These are phyloP conservation scores for Palythoa caribaeorum DNA, from an alignment of 92 coral and sea anemone genomes.

Conservation along the genomic window DNA sequence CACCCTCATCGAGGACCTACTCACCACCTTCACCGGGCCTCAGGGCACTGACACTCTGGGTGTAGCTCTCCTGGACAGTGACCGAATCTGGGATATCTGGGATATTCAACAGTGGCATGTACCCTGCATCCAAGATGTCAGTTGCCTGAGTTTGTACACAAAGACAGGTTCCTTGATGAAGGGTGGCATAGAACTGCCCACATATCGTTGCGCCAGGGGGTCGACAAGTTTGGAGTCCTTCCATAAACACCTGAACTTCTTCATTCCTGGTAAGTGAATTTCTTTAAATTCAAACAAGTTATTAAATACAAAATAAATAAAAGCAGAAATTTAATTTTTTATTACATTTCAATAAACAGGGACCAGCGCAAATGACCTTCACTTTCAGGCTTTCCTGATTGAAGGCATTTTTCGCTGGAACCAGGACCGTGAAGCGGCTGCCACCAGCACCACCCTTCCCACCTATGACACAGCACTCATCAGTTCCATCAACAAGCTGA, in stretches of 20 bases:
- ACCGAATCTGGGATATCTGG: conserved; percentile 59
- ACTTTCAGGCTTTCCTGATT: conserved; percentile 45
- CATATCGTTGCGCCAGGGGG: conserved; percentile 70
- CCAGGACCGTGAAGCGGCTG: background rate
- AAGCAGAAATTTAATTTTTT: background rate
- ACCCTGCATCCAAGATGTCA: conserved; percentile 69
- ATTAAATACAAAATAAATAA: too few relatives aligned
- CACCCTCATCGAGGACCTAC: too few relatives aligned
- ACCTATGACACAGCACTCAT: background rate
- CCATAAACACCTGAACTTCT: conserved; percentile 63
- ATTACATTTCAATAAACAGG: background rate
- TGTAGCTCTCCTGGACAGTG: conserved; percentile 65
- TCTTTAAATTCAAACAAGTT: background rate
- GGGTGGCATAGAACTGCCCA: conserved; percentile 51
- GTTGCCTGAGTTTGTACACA: conserved; percentile 56
- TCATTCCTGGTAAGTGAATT: conserved; percentile 52
- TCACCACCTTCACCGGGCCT: too few relatives aligned
- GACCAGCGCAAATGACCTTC: conserved; percentile 38
- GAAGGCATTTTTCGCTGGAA: conserved; percentile 27
- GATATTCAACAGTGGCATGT: conserved; percentile 58
- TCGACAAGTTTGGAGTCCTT: conserved; percentile 71
- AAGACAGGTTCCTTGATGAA: conserved; percentile 56
- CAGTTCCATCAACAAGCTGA: background rate
- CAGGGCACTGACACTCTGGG: conserved; percentile 30
- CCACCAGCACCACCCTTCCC: background rate